A percentile compares a stretch with the other conserved stretches of the same genome.
Conservation (phyloP, 2,113 vertebrate species). For the Reinhardtius hippoglossoides region DNA sequence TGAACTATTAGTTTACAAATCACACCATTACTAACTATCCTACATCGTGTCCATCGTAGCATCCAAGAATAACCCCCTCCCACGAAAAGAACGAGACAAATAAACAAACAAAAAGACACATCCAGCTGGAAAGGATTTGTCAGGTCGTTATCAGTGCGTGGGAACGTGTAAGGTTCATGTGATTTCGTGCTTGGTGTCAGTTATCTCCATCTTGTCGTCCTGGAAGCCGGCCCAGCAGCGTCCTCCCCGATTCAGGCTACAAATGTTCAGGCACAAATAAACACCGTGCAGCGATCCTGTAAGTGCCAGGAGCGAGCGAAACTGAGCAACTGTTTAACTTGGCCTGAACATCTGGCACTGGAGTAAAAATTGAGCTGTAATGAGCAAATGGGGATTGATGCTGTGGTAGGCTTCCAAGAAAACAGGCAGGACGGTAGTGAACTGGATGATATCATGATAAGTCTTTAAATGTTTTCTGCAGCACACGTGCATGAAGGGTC, state of each 20-base stretch:
- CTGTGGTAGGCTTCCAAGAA: constrained; percentile 11
- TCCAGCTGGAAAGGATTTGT: constrained; percentile 42
- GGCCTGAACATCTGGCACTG: constrained; percentile 52
- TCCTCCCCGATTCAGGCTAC: background rate
- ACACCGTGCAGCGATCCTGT: background rate
- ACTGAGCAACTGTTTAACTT: constrained; percentile 38
- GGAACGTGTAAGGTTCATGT: constrained; percentile 38
- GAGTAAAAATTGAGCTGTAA: constrained; percentile 16
- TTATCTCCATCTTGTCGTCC: constrained; percentile 48
- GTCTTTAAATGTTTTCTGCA: background rate
- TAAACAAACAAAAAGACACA: background rate
- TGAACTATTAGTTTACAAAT: no score
- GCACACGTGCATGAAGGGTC: no score
- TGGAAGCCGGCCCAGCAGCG: constrained; percentile 38
- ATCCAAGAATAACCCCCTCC: no score
- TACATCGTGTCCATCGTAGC: no score
- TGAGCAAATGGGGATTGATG: constrained; percentile 18
- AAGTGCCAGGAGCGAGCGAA: constrained; percentile 6
- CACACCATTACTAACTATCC: no score
- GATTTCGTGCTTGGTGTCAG: constrained; percentile 31
- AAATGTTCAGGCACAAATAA: background rate
- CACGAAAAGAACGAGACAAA: background rate
- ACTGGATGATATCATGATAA: background rate
- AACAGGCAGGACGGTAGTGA: background rate
- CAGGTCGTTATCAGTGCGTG: constrained; percentile 28